Conservation (phyloP, 1,140 invertebrate species). For the Nylanderia fulva region DNA sequence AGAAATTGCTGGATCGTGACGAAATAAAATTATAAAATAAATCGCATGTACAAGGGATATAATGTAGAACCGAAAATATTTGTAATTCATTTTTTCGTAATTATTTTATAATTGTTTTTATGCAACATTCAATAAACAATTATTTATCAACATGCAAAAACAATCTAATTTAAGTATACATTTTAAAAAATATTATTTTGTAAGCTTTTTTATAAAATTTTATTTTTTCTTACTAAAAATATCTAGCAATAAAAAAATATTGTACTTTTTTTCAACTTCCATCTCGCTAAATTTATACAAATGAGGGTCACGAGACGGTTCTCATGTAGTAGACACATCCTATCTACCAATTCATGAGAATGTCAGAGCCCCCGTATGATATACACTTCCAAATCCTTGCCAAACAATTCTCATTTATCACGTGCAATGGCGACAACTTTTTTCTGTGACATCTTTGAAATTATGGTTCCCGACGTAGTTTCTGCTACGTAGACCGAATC, state of each 20-base stretch:
- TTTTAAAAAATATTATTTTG: background rate
- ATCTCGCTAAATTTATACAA: background rate
- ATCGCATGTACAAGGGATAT: background rate
- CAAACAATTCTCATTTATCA: constrained; percentile 42
- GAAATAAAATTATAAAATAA: constrained; percentile 15
- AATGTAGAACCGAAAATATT: background rate
- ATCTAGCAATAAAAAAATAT: background rate
- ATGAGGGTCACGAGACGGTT: background rate
- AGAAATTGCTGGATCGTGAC: background rate
- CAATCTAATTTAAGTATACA: no score
- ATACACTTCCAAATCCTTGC: constrained; percentile 34
- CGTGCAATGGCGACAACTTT: background rate
- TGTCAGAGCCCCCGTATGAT: constrained; percentile 27
- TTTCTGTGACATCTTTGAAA: constrained; percentile 2
- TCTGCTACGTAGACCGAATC: background rate
- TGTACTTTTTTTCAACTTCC: background rate
- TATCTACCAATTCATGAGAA: constrained; percentile 2
- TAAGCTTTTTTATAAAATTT: background rate
- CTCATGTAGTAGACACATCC: background rate
- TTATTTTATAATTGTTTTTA: constrained; percentile 3
- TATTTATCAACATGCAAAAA: no score
- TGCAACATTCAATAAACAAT: background rate
- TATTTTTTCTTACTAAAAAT: background rate
- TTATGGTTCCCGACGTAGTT: background rate
- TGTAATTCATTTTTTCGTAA: background rate